phyloP scores from a whole-genome alignment of 1,140 invertebrate species.

The Zaprionus ghesquierei region DNA sequence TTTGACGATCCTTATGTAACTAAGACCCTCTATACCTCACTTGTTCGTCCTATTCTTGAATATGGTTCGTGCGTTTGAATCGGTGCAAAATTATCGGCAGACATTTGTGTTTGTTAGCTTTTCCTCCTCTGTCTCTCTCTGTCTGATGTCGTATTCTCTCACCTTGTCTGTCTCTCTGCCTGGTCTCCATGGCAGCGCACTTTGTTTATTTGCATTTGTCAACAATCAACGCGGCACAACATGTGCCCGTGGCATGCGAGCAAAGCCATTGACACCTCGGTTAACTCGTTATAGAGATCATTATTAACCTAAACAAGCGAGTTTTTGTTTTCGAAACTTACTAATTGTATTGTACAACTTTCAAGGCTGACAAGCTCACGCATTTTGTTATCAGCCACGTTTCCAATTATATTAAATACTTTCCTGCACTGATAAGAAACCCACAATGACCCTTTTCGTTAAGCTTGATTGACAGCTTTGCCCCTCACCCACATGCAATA shows the following conservation, averaged over 20 bases:
- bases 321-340: not conserved
- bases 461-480: not conserved
- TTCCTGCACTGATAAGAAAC: not conserved
- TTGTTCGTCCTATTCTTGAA: no score
- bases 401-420: not conserved
- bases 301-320: not conserved
- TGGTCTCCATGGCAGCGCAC: constrained; percentile 31
- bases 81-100: no score
- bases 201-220: constrained; percentile 70
- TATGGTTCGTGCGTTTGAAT: no score
- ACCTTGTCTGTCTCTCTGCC: not conserved
- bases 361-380: not conserved
- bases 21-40: no score
- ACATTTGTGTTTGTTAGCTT: no score
- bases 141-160: no score
- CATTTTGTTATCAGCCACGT: not conserved
- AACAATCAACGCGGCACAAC: constrained; percentile 23
- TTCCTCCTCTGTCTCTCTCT: no score
- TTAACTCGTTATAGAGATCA: not conserved
- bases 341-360: not conserved
- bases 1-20: no score
- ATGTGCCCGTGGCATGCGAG: constrained; percentile 11
- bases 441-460: not conserved
- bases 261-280: constrained; percentile 13
- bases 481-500: not conserved